A percentile compares a stretch with the other conserved stretches of the same genome.
These are phyloP conservation scores for Lepidochitona cinerea DNA, from an alignment of 2,888 invertebrate species.

Conservation along the genomic window DNA sequence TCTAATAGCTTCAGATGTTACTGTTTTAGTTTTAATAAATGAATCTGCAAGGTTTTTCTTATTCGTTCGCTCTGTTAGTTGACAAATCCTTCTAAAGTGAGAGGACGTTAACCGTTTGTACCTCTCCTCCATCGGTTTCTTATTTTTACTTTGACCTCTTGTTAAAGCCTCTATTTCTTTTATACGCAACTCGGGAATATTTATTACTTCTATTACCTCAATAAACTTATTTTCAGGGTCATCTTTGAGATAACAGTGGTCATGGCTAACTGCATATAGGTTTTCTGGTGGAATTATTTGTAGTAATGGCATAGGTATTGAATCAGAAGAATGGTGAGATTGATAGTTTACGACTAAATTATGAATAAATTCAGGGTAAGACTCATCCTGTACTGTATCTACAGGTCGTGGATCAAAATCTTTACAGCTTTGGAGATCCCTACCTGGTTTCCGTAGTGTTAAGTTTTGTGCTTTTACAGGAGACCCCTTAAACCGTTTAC, in stretches of 20 bases:
- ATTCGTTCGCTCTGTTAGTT: slow-evolving; percentile 18
- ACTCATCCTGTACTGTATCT: background rate
- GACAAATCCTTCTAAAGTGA: slow-evolving; percentile 26
- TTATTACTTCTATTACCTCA: slow-evolving; percentile 12
- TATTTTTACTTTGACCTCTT: slow-evolving; percentile 23
- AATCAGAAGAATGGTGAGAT: background rate
- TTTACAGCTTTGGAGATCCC: background rate
- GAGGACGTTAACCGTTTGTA: slow-evolving; percentile 25
- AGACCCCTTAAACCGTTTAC: slow-evolving; percentile 19
- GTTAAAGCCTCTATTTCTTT: slow-evolving; percentile 22
- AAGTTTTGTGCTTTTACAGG: slow-evolving; percentile 24
- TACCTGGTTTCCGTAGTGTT: background rate
- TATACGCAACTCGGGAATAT: slow-evolving; percentile 15
- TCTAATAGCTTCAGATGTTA: slow-evolving; percentile 14
- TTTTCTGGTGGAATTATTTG: slow-evolving; percentile 31
- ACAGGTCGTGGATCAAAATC: background rate
- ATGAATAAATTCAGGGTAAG: background rate
- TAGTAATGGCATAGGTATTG: slow-evolving; percentile 31
- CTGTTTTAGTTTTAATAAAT: slow-evolving; percentile 5
- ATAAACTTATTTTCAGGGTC: slow-evolving; percentile 27
- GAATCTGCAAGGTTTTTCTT: slow-evolving; percentile 15
- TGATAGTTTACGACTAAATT: slow-evolving; percentile 27
- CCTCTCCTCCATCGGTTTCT: slow-evolving; percentile 24
- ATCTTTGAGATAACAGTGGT: slow-evolving; percentile 30
- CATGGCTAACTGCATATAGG: slow-evolving; percentile 21